Conservation (phyloP, 2,113 vertebrate genomes). For the Sapayoa aenigma region DNA sequence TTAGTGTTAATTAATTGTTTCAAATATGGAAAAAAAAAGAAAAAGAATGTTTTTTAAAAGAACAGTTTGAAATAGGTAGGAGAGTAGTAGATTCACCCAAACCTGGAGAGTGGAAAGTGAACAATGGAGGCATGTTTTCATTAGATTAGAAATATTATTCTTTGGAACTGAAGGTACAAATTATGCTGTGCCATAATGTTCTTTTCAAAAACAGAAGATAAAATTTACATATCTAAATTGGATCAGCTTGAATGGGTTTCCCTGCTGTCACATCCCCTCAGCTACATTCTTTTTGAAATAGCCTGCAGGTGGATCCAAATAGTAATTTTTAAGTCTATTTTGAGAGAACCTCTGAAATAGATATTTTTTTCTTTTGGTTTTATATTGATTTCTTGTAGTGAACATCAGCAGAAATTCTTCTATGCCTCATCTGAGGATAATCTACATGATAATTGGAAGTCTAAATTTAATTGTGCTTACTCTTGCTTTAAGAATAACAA, state of each 20-base stretch:
- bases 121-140: conserved; percentile 69
- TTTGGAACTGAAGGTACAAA: conserved; percentile 75
- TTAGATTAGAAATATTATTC: conserved; percentile 78
- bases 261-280: conserved; percentile 62
- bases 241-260: conserved; percentile 76
- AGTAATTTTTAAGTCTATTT: conserved; percentile 56
- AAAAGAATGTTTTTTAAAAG: background rate
- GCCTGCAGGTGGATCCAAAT: conserved; percentile 66
- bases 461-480: conserved; percentile 27
- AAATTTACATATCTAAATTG: conserved; percentile 87
- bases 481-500: background rate
- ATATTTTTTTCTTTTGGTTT: conserved; percentile 1
- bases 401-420: conserved; percentile 20
- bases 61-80: background rate
- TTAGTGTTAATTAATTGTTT: conserved; percentile 24
- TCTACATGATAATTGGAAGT: conserved; percentile 16
- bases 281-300: conserved; percentile 50
- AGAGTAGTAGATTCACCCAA: conserved; percentile 18
- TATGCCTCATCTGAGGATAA: background rate
- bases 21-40: background rate
- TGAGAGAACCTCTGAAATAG: conserved; percentile 36
- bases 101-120: conserved; percentile 26
- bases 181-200: conserved; percentile 65
- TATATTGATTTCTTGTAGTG: conserved; percentile 42
- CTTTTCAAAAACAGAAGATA: conserved; percentile 71